Conservation (phyloP, 2,888 invertebrate genomes). For the Odontothrips loti region DNA sequence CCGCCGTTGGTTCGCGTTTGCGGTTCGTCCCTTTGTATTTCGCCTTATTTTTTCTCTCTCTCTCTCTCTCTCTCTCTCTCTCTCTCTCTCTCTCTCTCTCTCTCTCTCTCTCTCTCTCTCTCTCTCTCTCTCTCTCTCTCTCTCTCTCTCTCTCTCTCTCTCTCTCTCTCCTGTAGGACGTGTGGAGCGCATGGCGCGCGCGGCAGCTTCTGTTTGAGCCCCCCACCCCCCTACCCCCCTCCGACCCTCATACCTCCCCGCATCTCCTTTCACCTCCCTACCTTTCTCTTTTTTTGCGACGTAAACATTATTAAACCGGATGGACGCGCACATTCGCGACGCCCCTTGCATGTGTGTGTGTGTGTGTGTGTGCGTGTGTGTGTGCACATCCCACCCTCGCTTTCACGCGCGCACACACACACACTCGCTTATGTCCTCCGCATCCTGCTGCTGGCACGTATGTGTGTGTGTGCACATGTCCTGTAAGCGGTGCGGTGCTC, state of each 20-base stretch:
- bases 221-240: not conserved
- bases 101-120: no score
- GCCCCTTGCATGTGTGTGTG: not conserved
- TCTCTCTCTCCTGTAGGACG: not conserved
- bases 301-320: slow-evolving; percentile 22
- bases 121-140: not conserved
- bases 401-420: no score
- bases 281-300: not conserved
- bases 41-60: not conserved
- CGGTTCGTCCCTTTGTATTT: no score
- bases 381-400: not conserved
- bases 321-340: not conserved
- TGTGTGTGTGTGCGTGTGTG: not conserved
- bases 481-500: not conserved
- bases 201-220: not conserved
- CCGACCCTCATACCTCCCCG: not conserved
- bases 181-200: no score
- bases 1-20: no score
- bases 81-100: not conserved
- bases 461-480: not conserved
- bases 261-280: not conserved
- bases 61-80: not conserved
- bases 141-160: not conserved
- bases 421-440: not conserved
- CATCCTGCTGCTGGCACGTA: not conserved